Conservation (phyloP, 2,113 vertebrate genomes). For the Syrmaticus mikado region DNA sequence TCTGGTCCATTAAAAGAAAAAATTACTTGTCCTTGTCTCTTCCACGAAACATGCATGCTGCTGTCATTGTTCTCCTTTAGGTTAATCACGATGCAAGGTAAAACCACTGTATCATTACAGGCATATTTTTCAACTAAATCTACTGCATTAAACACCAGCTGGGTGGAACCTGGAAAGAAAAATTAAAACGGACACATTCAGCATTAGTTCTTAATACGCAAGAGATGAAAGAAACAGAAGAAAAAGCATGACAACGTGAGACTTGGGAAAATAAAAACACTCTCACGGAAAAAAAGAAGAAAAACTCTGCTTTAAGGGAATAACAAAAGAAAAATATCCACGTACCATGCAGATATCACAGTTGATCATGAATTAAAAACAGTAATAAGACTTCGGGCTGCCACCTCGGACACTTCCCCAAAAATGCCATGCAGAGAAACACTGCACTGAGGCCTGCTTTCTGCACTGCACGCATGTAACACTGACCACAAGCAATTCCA, state of each 20-base stretch:
- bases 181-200: conserved; percentile 37
- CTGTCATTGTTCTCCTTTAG: not conserved
- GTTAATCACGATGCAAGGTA: conserved; percentile 75
- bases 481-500: not conserved
- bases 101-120: conserved; percentile 66
- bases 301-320: not conserved
- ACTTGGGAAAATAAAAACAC: not conserved
- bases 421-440: not conserved
- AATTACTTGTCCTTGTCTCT: conserved; percentile 7
- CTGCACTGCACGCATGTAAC: not conserved
- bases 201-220: not conserved
- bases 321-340: not conserved
- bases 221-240: not conserved
- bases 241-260: not conserved
- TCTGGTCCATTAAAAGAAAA: conserved; percentile 45
- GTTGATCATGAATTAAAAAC: not conserved
- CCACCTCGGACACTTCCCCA: not conserved
- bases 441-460: not conserved
- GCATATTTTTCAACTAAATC: conserved; percentile 19
- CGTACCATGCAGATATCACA: not conserved
- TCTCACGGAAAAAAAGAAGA: fast-evolving
- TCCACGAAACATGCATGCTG: conserved; percentile 70
- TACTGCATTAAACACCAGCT: conserved; percentile 33
- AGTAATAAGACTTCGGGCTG: not conserved
- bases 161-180: conserved; percentile 76